Evolutionary conservation across 2,888 invertebrate genomes (phyloP), one percentile per base, ranked within the genome.

Genomic region (Loripinus fragilis): DNA sequence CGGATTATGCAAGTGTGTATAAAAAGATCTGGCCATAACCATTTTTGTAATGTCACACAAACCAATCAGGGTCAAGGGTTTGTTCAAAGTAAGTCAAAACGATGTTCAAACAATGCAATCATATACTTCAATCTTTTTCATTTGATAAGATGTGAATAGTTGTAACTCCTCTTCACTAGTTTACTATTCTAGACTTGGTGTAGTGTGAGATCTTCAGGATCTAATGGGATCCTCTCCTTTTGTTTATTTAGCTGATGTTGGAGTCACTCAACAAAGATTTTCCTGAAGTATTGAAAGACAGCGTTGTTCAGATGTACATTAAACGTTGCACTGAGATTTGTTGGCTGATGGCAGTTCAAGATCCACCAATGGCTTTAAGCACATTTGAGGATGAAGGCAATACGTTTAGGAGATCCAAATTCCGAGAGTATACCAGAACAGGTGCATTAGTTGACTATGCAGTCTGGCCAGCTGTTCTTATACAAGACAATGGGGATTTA

Each of bases 301-400:
- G 28, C 15, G 17, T 33, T 15, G 60, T 42, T 15, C 17, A 42
- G n/a, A 28, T 7, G 3, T 67, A 67, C 42, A 38, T 67, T 10
- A 67, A 45, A 25, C 41, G 42, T 8, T 41, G 42, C 15, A 67
- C 67, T 2, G 67, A 67, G 25, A 3, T 67, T n/a, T 67, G 41
- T 42, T 67, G 67, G 67, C 67, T 67, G 41, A 67, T 67, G 42
- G 41, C 67, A 15, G 45, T 67, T 5, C 67, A 67, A 28, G 67
- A 67, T 28, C 67, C 67, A 28, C 67, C 67, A 2, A 42, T 41
- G 41, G 67, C 45, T 15, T 15, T 67, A 1, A 15, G 12, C 28
- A 25, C 25, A n/a, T 23, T 25, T 2, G 41, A 17, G 1, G 42
- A 25, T 7, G 28, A 67, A 25, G 45, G n/a, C 5, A 1, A 2